Conservation (phyloP, 53 echinoderm and acorn worm genomes). For the Holothuria scabra region DNA sequence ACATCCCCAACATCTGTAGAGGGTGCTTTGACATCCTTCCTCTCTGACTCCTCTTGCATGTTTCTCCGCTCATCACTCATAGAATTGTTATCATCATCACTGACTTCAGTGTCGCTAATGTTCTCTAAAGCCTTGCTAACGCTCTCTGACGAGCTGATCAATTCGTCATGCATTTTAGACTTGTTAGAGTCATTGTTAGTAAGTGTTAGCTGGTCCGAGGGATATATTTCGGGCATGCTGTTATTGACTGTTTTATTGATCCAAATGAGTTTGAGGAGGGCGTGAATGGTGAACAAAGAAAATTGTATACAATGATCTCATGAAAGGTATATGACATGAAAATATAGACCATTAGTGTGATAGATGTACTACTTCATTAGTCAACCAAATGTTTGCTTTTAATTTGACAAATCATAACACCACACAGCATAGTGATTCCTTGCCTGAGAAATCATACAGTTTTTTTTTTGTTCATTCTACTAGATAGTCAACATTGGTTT, state of each 20-base stretch:
- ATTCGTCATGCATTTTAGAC: constrained; percentile 16
- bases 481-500: no score
- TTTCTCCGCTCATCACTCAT: constrained; percentile 8
- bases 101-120: constrained; percentile 32
- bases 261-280: constrained; percentile 14
- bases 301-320: not conserved
- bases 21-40: not conserved
- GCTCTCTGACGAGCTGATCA: constrained; percentile 44
- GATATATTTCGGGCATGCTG: constrained; percentile 30
- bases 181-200: constrained; percentile 33
- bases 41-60: not conserved
- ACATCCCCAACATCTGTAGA: not conserved
- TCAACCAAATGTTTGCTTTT: no score
- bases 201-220: constrained; percentile 5
- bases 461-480: no score
- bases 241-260: constrained; percentile 20
- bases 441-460: no score
- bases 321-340: not conserved
- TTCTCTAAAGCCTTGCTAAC: constrained; percentile 41
- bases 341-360: not conserved
- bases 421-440: no score
- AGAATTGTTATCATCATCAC: constrained; percentile 42
- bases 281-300: constrained; percentile 22
- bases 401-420: no score
- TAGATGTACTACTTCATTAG: no score